A percentile compares a stretch with the other conserved stretches of the same genome.
These are phyloP conservation scores for Dichetophora obliterata DNA, from an alignment of 2,888 invertebrate species.

Conservation along the genomic window DNA sequence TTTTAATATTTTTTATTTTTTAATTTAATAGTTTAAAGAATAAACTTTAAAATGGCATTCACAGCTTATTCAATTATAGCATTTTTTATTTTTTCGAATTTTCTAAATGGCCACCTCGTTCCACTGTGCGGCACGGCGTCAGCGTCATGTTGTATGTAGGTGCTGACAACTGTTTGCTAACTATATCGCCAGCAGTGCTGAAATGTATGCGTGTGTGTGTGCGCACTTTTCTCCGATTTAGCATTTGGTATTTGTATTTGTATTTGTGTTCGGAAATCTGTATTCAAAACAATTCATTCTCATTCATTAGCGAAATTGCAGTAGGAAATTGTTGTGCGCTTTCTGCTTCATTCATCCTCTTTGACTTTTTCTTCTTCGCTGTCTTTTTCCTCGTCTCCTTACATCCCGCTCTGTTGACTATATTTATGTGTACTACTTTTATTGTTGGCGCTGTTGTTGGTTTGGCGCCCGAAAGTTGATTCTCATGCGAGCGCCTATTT, in stretches of 20 bases:
- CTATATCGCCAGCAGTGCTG: neutral
- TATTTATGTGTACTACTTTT: neutral
- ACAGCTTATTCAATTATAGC: too few relatives aligned
- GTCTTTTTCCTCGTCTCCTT: neutral
- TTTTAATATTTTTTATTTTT: too few relatives aligned
- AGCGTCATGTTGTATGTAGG: neutral
- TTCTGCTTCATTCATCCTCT: neutral
- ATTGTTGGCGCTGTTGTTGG: neutral
- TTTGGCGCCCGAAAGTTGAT: neutral
- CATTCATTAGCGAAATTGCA: conserved; percentile 38
- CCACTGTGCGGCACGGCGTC: neutral
- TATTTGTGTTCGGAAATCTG: conserved; percentile 22
- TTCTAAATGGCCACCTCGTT: too few relatives aligned
- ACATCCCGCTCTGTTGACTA: neutral
- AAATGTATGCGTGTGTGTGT: neutral
- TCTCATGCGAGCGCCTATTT: neutral
- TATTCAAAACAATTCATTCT: conserved; percentile 34
- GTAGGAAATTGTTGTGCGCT: conserved; percentile 26
- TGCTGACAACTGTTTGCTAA: conserved; percentile 1
- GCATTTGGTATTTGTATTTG: neutral
- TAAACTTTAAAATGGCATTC: too few relatives aligned
- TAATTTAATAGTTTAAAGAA: too few relatives aligned
- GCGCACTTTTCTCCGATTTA: neutral
- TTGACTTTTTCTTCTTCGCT: neutral
- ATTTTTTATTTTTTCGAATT: too few relatives aligned